Base-by-base conservation (phyloP, 2,888 invertebrate genomes). In the Bugulina stolonifera region DNA sequence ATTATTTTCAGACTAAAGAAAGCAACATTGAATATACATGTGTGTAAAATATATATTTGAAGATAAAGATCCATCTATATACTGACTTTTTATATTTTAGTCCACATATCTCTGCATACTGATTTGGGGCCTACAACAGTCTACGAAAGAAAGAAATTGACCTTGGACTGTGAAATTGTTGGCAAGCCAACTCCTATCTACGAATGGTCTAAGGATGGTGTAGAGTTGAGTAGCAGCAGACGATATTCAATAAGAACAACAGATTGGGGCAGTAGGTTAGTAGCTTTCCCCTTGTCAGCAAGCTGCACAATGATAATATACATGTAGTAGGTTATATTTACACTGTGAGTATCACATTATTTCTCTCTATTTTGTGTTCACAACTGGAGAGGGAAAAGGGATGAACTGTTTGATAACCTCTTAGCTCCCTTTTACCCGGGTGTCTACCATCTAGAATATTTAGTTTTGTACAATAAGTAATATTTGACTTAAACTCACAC, bases 81-180 rank as follows among this genome's bases (percentile, higher is more conserved):
- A n/a, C n/a, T n/a, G n/a, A n/a, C n/a, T n/a, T n/a, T n/a, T n/a
- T 43, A 43, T 43, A 18, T 55, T 25, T 5, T 23, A 55, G 55
- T 23, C n/a, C 5, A n/a, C 5, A 70, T 70, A 25, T 34, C 27
- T 22, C 23, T 54, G 54, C 29, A 54, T 54, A 32, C 25, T n/a
- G 54, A 52, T 18, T n/a, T 55, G 54, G 22, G 54, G 58, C 89
- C 89, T 23, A 86, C 86, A 27, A 34, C 14, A 14, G 32, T 64
- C 76, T 87, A 88, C 76, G 84, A 87, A 2, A 89, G 89, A 1
- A 88, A 88, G 73, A 86, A 85, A 43, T 87, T 88, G 27, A 87
- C 88, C 76, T 85, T 91, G 76, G 82, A 87, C 69, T 91, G 91
- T 81, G 89, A 90, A 80, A 89, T 89, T 64, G 83, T 86, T 22